phyloP scores from a whole-genome alignment of 2,113 vertebrate genomes.

The Argyrosomus japonicus region DNA sequence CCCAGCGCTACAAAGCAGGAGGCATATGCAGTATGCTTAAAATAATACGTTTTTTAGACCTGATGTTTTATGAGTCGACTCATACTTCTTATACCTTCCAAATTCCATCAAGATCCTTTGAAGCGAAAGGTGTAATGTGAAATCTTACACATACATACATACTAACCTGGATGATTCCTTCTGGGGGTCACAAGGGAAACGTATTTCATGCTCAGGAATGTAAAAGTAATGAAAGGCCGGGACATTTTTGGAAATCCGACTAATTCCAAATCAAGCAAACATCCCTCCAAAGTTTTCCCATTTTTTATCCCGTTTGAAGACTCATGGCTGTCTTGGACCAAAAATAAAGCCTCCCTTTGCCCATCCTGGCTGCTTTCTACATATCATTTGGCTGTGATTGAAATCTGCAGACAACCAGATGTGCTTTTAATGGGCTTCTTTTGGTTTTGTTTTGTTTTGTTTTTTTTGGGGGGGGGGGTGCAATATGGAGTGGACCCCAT shows the following conservation, averaged over 20 bases:
- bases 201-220: slow-evolving; percentile 23
- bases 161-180: slow-evolving; percentile 5
- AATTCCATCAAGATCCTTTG: background rate
- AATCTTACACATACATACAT: background rate
- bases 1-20: slow-evolving; percentile 7
- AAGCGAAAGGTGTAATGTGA: background rate
- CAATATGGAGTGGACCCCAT: slow-evolving; percentile 20
- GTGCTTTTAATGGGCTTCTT: slow-evolving; percentile 24
- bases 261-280: slow-evolving; percentile 43
- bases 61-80: slow-evolving; percentile 11
- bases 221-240: background rate
- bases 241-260: slow-evolving; percentile 2
- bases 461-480: background rate
- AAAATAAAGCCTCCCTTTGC: slow-evolving; percentile 22
- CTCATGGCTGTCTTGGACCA: slow-evolving; percentile 21
- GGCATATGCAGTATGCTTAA: slow-evolving; percentile 22
- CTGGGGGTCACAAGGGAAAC: background rate
- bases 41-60: slow-evolving; percentile 17
- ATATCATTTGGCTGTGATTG: slow-evolving; percentile 36
- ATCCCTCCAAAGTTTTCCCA: slow-evolving; percentile 14
- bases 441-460: background rate
- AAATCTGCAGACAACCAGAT: slow-evolving; percentile 62
- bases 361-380: slow-evolving; percentile 21
- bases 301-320: slow-evolving; percentile 7
- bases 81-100: background rate